Evolutionary conservation across 1,140 invertebrate species (phyloP).

Genomic region (Saccostrea glomerata): DNA sequence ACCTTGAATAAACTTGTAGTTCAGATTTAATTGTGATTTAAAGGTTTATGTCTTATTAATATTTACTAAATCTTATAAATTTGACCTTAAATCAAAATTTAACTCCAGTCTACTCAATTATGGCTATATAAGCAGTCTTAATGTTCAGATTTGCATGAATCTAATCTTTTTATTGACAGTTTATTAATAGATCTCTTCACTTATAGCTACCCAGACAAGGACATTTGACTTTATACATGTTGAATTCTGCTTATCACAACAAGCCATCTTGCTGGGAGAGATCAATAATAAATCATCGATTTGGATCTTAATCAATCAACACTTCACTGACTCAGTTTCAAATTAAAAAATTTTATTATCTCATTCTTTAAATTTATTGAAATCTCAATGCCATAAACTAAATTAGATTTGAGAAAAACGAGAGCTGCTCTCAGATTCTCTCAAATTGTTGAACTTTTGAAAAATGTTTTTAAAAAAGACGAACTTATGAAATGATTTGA

Average conservation of each 20-base stretch:
- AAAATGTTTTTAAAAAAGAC: neutral
- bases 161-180: neutral
- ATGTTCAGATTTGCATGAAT: neutral
- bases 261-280: neutral
- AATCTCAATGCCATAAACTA: neutral
- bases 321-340: neutral
- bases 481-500: neutral
- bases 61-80: too few relatives aligned
- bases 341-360: neutral
- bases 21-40: too few relatives aligned
- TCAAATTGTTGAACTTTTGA: too few relatives aligned
- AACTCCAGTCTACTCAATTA: too few relatives aligned
- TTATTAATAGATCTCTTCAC: neutral
- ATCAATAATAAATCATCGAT: neutral
- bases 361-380: neutral
- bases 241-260: constrained; percentile 9
- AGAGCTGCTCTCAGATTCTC: neutral
- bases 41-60: too few relatives aligned
- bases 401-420: constrained; percentile 9
- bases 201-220: neutral
- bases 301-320: neutral
- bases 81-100: too few relatives aligned
- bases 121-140: too few relatives aligned
- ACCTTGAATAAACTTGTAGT: too few relatives aligned
- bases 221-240: neutral